Conservation (phyloP, 2,113 vertebrate species). For the Petrocephalus zakoni region DNA sequence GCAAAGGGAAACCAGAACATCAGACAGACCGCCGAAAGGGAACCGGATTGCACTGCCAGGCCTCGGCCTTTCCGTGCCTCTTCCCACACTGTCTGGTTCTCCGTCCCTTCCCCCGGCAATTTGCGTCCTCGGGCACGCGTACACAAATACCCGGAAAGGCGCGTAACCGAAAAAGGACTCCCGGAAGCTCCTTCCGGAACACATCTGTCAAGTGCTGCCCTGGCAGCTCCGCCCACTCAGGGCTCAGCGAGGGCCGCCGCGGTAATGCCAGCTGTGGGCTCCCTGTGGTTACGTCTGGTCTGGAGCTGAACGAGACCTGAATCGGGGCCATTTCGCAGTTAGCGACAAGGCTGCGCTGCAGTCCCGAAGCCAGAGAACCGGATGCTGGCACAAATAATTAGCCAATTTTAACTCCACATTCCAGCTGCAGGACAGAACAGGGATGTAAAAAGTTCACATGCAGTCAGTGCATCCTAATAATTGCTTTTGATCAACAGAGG, state of each 20-base stretch:
- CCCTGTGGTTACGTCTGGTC: constrained; percentile 40
- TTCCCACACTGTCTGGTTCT: constrained; percentile 18
- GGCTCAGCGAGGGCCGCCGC: constrained; percentile 38
- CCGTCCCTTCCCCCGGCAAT: constrained; percentile 33
- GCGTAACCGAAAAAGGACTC: constrained; percentile 26
- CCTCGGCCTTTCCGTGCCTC: constrained; percentile 26
- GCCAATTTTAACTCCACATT: not conserved
- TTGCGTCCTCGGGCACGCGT: constrained; percentile 39
- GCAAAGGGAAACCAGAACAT: not conserved
- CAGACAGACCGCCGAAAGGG: constrained; percentile 12
- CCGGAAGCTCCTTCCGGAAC: constrained; percentile 61
- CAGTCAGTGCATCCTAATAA: not conserved
- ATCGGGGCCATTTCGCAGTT: constrained; percentile 50
- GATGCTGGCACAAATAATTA: constrained; percentile 48
- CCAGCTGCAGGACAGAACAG: not conserved
- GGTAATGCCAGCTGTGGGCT: constrained; percentile 46
- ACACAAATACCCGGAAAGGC: constrained; percentile 4
- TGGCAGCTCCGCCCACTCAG: constrained; percentile 55
- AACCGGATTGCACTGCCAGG: constrained; percentile 14
- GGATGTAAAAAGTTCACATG: not conserved
- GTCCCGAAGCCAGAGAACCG: constrained; percentile 44
- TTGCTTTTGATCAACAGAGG: not conserved
- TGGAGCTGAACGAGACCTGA: constrained; percentile 45
- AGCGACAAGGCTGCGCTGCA: constrained; percentile 42
- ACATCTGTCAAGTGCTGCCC: constrained; percentile 40